These are phyloP conservation scores for Onychomys leucogaster DNA, from an alignment of 2,797 vertebrate genomes.

Conservation along the genomic window DNA sequence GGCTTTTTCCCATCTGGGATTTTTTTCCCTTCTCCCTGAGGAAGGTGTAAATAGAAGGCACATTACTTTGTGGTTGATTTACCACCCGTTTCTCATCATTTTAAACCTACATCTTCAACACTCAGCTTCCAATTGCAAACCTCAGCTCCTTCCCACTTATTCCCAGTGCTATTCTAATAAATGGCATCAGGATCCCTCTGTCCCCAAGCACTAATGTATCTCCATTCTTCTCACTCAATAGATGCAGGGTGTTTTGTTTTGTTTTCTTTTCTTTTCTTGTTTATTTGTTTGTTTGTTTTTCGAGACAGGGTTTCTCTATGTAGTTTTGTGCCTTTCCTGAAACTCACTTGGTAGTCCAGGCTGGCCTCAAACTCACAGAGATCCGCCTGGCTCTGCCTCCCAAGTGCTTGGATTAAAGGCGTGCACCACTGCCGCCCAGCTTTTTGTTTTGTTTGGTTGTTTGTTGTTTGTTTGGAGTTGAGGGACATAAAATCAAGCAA, in stretches of 20 bases:
- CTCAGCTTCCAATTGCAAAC: background rate
- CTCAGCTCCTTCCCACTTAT: background rate
- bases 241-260: background rate
- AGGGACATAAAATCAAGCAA: constrained; percentile 1
- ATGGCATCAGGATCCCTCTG: background rate
- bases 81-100: background rate
- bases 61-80: background rate
- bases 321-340: no score
- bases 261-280: background rate
- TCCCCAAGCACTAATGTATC: background rate
- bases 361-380: no score
- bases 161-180: background rate
- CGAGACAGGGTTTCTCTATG: no score
- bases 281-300: background rate
- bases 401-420: no score
- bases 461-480: background rate
- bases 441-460: background rate
- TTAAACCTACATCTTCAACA: constrained; percentile 18
- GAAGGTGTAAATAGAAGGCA: background rate
- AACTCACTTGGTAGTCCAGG: no score
- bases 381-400: no score
- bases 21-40: background rate
- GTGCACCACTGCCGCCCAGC: no score
- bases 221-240: background rate
- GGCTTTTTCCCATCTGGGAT: background rate